Evolutionary conservation across 37 sponge, comb jelly and placozoan genomes (phyloP).

Genomic region (Dysidea cf. avara): DNA sequence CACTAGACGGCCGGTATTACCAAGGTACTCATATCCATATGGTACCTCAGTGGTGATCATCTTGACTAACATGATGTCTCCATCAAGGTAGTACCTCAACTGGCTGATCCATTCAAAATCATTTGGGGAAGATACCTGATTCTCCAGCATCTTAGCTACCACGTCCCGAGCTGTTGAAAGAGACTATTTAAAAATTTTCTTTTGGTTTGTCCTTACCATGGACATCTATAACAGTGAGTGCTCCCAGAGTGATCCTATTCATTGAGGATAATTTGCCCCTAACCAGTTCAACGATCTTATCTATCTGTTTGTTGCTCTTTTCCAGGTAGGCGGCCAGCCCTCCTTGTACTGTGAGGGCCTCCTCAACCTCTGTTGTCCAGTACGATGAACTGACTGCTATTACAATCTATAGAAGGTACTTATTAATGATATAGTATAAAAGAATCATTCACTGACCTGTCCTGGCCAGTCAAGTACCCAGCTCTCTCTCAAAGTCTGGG

Average conservation of each 20-base stretch:
- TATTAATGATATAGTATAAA: neutral
- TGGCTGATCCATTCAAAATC: slow-evolving; percentile 99
- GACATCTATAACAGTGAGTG: slow-evolving; percentile 97
- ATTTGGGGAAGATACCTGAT: slow-evolving; percentile 57
- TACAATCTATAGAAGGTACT: slow-evolving; percentile 47
- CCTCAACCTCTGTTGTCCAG: slow-evolving; percentile 91
- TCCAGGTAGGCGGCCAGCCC: slow-evolving; percentile 76
- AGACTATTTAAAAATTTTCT: neutral
- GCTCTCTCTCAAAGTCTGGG: slow-evolving; percentile 50
- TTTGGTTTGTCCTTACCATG: slow-evolving; percentile 65
- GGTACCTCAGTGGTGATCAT: slow-evolving; percentile 98
- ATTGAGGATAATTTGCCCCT: slow-evolving; percentile 91
- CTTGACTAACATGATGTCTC: slow-evolving; percentile 70
- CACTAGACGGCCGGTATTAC: slow-evolving; percentile 96
- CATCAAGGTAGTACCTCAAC: slow-evolving; percentile 94
- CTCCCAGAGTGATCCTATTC: slow-evolving; percentile 93
- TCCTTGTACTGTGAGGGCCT: slow-evolving; percentile 49
- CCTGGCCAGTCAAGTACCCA: slow-evolving; percentile 99
- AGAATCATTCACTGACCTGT: slow-evolving; percentile 46
- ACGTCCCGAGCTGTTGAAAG: slow-evolving; percentile 87
- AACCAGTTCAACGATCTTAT: slow-evolving; percentile 92
- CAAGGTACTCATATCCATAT: slow-evolving; percentile 98
- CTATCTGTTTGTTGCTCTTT: slow-evolving; percentile 84
- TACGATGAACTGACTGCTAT: slow-evolving; percentile 86
- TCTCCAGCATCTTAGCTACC: slow-evolving; percentile 75